Evolutionary conservation across 2,888 invertebrate species (phyloP).

Genomic region (Cantharis rufa): DNA sequence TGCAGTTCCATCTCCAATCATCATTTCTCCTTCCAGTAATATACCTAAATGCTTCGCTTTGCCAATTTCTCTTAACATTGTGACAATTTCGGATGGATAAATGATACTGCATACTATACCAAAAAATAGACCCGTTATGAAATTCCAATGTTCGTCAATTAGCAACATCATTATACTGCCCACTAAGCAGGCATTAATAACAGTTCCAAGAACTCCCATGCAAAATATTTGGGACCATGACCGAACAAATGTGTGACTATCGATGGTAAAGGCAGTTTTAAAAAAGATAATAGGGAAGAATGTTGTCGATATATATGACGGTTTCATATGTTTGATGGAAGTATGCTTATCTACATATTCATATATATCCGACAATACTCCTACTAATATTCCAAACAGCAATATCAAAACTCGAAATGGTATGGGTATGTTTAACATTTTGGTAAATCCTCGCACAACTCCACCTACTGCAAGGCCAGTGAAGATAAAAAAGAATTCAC

Average conservation of each 20-base stretch:
- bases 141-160: neutral
- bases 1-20: constrained; percentile 11
- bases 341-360: neutral
- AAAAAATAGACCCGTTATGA: constrained; percentile 8
- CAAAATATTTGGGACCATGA: constrained; percentile 18
- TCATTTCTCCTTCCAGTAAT: constrained; percentile 19
- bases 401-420: neutral
- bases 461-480: neutral
- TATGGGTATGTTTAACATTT: neutral
- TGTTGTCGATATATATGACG: constrained; percentile 1
- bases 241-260: constrained; percentile 16
- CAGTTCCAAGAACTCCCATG: constrained; percentile 3
- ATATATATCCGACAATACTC: neutral
- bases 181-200: constrained; percentile 5
- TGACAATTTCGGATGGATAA: constrained; percentile 9
- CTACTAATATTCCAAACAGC: neutral
- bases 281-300: constrained; percentile 15
- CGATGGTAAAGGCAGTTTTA: constrained; percentile 10
- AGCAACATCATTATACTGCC: constrained; percentile 14
- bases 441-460: neutral
- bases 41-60: constrained; percentile 15
- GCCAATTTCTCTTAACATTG: constrained; percentile 12
- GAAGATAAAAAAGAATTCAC: neutral
- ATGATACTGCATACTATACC: constrained; percentile 6
- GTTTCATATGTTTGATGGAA: neutral